Evolutionary conservation across 2,113 vertebrate genomes (phyloP), one percentile per base, ranked within the genome.

Genomic region (Pteruthius melanotis): DNA sequence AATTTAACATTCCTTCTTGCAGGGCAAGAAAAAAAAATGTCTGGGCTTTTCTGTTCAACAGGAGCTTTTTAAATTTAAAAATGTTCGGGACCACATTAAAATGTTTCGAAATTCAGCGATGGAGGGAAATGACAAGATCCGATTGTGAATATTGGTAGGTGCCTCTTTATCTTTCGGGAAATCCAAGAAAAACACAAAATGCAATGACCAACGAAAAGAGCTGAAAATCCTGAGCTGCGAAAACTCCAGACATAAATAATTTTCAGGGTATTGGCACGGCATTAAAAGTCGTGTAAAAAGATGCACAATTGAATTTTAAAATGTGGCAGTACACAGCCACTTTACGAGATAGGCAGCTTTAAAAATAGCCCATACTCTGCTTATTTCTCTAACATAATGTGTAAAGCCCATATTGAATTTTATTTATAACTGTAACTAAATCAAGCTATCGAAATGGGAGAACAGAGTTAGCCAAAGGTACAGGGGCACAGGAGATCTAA

Each of bases 331-430:
- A 31, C 30, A 9, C 19, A 54, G 3, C 2, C 24, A 31, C 39
- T 57, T 47, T 47, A 40, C 66, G 56, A 7, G 12, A 7, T 13
- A 15, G 7, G 7, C 7, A 45, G 13, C 4, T 64, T 64, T 60
- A 40, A 31, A 80, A 77, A 37, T 15, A 56, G 22, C 4, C 9
- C 12, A 0, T 28, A 4, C 3, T 40, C 13, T 47, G 4, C 33
- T 83, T 1, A 6, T 64, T 70, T 77, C 19, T 47, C 19, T 72
- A 56, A 54, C 80, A 27, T 10, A 54, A 45, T 3, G 0, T 30
- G 2, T 13, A 50, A 80, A 57, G 2, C 0, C 0, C 11, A 3
- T 6, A 6, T 8, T 22, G 37, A 79, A 9, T 72, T 91, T 92
- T 93, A 45, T 88, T 77, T 87, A 13, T 24, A 50, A 49, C 3